Percentiles rank a stretch among this genome's conserved stretches.
phyloP scores from a whole-genome alignment of 2,888 invertebrate species.

The Diaphora mendica region DNA sequence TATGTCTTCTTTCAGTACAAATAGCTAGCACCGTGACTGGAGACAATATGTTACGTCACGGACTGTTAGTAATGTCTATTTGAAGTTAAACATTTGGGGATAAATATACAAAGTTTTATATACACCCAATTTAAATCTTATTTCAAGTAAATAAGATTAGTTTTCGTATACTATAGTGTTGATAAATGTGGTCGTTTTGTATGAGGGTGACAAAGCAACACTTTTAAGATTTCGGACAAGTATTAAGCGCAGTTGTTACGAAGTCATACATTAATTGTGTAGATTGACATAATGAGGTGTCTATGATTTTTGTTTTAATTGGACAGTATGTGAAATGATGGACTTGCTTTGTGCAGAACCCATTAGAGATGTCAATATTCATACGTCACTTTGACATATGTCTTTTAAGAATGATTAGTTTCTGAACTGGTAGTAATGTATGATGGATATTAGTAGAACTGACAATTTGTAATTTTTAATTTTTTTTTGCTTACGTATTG shows the following conservation, averaged over 20 bases:
- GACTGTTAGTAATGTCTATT: conserved; percentile 70
- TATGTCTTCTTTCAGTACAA: conserved; percentile 43
- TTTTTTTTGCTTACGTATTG: background rate
- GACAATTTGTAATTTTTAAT: background rate
- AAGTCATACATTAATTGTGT: conserved; percentile 72
- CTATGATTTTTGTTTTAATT: conserved; percentile 64
- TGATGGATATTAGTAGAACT: background rate
- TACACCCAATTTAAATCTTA: conserved; percentile 23
- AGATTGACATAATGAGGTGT: conserved; percentile 79
- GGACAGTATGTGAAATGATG: conserved; percentile 55
- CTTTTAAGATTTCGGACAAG: conserved; percentile 74
- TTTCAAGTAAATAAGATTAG: conserved; percentile 12
- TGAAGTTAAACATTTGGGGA: conserved; percentile 73
- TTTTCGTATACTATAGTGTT: conserved; percentile 19
- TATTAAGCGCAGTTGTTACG: conserved; percentile 68
- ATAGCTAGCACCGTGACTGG: conserved; percentile 55
- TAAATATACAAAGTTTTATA: conserved; percentile 34
- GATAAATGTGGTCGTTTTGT: conserved; percentile 47
- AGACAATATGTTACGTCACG: conserved; percentile 73
- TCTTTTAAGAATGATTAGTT: conserved; percentile 6
- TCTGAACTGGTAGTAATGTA: background rate
- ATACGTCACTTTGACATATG: conserved; percentile 14
- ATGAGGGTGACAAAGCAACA: conserved; percentile 66
- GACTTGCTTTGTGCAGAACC: conserved; percentile 40
- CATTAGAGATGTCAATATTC: conserved; percentile 39